Evolutionary conservation across 2,888 invertebrate genomes (phyloP).

Genomic region (Drosophila bunnanda): DNA sequence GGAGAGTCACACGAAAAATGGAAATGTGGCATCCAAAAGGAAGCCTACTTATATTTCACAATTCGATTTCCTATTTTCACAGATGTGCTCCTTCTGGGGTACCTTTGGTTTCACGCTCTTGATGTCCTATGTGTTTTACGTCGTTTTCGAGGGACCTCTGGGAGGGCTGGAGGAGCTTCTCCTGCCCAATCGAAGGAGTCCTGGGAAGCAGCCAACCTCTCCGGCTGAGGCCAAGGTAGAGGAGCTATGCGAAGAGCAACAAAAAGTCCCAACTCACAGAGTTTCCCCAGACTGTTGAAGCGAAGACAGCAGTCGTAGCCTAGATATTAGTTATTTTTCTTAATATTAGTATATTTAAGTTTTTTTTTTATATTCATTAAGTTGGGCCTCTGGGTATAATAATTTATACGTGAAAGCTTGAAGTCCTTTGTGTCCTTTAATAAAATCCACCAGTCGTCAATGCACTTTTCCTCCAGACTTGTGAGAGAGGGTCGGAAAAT

Average conservation of each 20-base stretch:
- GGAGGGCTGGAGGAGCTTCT: constrained; percentile 49
- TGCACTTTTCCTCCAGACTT: not conserved
- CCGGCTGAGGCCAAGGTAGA: not conserved
- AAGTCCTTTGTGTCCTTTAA: not conserved
- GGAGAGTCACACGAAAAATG: no score
- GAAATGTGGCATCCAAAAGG: no score
- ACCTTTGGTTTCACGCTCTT: constrained; percentile 76
- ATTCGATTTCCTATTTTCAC: constrained; percentile 34
- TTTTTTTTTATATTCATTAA: not conserved
- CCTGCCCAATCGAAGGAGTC: constrained; percentile 14
- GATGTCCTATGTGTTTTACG: constrained; percentile 51
- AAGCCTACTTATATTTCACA: not conserved
- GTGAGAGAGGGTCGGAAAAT: not conserved
- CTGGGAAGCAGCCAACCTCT: not conserved
- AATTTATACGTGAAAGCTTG: not conserved
- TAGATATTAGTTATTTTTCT: not conserved
- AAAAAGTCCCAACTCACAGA: not conserved
- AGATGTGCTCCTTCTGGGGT: constrained; percentile 77
- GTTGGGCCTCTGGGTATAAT: not conserved
- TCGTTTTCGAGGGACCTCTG: constrained; percentile 58
- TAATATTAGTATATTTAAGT: not conserved
- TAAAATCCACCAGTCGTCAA: not conserved
- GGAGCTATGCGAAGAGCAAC: not conserved
- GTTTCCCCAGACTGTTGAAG: not conserved
- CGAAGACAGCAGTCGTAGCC: not conserved